phyloP scores from a whole-genome alignment of 2,888 invertebrate species.

The Agrochola lota region DNA sequence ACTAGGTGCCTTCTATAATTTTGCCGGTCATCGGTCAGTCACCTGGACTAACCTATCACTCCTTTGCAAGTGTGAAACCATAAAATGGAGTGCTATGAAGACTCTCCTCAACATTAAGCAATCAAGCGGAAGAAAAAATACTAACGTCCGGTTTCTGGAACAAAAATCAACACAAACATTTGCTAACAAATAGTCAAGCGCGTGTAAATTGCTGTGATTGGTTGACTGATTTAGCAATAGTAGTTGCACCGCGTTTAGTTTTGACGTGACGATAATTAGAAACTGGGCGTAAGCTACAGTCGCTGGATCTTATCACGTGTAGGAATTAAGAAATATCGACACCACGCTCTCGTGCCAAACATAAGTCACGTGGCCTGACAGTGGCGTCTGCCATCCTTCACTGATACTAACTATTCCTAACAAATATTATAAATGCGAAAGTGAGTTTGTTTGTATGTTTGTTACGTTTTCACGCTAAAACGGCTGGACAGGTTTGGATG shows the following conservation, averaged over 20 bases:
- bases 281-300: not conserved
- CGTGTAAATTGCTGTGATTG: not conserved
- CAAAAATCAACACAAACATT: not conserved
- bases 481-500: no score
- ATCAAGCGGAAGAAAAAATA: not conserved
- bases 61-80: not conserved
- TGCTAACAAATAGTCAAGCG: not conserved
- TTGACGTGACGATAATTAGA: not conserved
- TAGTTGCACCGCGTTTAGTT: not conserved
- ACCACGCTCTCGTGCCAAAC: not conserved
- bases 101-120: not conserved
- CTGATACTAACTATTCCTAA: no score
- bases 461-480: no score
- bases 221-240: not conserved
- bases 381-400: not conserved
- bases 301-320: not conserved
- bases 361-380: not conserved
- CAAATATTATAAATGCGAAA: no score
- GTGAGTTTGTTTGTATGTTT: no score
- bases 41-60: not conserved
- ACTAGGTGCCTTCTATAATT: not conserved
- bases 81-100: not conserved
- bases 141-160: not conserved
- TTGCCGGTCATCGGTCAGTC: not conserved
- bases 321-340: not conserved